Percentiles rank a stretch among this genome's conserved stretches.
Conservation (phyloP, 2,113 vertebrate species). For the Actinemys pallida region DNA sequence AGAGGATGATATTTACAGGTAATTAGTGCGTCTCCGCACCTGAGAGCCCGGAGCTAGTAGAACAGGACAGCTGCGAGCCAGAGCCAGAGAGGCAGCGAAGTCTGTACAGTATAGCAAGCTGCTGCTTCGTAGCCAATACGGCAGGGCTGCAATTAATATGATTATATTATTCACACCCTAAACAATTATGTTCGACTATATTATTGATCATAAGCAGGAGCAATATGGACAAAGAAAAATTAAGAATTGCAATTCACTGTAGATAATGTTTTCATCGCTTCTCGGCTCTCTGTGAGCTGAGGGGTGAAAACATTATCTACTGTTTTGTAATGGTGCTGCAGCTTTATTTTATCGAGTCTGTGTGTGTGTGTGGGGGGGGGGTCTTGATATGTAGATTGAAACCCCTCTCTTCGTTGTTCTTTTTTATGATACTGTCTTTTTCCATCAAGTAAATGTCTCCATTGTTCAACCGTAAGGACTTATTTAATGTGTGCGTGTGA, state of each 20-base stretch:
- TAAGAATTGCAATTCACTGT: fast-evolving
- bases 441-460: fast-evolving
- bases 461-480: not conserved
- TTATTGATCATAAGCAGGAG: not conserved
- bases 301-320: too few relatives aligned
- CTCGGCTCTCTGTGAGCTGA: too few relatives aligned
- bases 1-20: slow-evolving; percentile 33
- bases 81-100: not conserved
- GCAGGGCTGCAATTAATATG: not conserved
- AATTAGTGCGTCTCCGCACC: not conserved
- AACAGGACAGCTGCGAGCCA: not conserved
- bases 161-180: not conserved
- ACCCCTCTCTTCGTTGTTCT: not conserved
- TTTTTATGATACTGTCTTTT: not conserved
- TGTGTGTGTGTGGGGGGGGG: too few relatives aligned
- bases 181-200: not conserved
- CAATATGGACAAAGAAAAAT: not conserved
- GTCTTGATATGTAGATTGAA: not conserved
- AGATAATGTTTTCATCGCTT: too few relatives aligned
- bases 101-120: too few relatives aligned
- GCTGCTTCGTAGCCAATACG: not conserved
- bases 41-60: fast-evolving
- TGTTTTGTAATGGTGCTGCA: not conserved
- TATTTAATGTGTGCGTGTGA: not conserved
- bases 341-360: not conserved